A percentile compares a stretch with the other conserved stretches of the same genome.
These are phyloP conservation scores for Spatulosminthurus flaviceps DNA, from an alignment of 2,888 invertebrate species.

Conservation along the genomic window DNA sequence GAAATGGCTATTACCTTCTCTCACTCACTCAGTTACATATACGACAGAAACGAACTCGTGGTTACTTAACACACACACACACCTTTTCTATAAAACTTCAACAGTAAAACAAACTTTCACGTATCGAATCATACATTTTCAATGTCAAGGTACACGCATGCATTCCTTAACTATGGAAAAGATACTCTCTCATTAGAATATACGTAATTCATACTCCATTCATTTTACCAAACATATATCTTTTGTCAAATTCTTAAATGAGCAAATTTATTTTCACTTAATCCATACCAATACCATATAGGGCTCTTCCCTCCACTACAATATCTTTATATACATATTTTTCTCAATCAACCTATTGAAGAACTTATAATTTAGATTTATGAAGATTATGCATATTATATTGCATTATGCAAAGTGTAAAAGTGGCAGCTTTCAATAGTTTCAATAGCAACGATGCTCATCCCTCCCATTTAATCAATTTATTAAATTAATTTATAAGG, in stretches of 20 bases:
- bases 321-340: too few species aligned
- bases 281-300: too few species aligned
- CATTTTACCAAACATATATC: not conserved
- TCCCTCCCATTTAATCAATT: not conserved
- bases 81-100: not conserved
- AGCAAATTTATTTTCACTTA: not conserved
- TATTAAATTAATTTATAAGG: too few species aligned
- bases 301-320: too few species aligned
- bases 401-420: too few species aligned
- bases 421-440: too few species aligned
- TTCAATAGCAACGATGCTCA: too few species aligned
- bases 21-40: too few species aligned
- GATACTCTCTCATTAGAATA: not conserved
- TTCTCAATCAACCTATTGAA: too few species aligned
- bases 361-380: too few species aligned
- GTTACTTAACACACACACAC: not conserved
- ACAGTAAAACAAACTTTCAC: conserved; percentile 39
- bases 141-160: not conserved
- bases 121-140: conserved; percentile 43
- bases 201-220: conserved; percentile 11
- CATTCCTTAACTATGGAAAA: too few species aligned
- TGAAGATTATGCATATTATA: too few species aligned
- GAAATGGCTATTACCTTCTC: conserved; percentile 20
- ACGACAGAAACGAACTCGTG: not conserved
- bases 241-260: not conserved